These are phyloP conservation scores for Etheostoma nigrum DNA, from an alignment of 2,797 vertebrate species.

Conservation along the genomic window DNA sequence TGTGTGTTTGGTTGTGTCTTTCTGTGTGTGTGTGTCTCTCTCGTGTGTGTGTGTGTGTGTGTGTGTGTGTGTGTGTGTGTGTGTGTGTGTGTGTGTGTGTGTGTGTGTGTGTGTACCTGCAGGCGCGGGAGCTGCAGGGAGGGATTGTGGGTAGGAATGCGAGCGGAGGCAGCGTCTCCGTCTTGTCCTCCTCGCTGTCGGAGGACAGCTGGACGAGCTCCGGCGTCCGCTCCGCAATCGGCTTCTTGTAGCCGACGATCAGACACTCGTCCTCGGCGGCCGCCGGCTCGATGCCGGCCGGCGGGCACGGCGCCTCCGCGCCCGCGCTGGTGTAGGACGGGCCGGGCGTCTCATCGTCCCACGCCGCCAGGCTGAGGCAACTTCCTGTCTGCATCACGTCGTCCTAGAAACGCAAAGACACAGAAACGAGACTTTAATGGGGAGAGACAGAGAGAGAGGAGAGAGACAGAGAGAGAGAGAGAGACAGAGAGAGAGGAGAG, in stretches of 20 bases:
- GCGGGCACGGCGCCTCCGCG: conserved; percentile 80
- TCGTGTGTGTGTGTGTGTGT: too few species aligned
- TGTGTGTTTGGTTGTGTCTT: too few species aligned
- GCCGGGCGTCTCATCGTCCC: conserved; percentile 94
- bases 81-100: too few species aligned
- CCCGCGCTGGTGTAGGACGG: conserved; percentile 90
- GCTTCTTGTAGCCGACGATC: conserved; percentile 93
- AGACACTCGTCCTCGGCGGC: conserved; percentile 84
- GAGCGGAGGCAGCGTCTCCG: conserved; percentile 39
- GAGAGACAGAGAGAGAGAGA: too few species aligned
- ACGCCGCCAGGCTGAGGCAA: conserved; percentile 81
- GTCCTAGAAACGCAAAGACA: conserved; percentile 10
- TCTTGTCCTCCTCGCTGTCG: conserved; percentile 85
- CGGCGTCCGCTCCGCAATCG: conserved; percentile 92
- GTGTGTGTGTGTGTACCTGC: background rate
- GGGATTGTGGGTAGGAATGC: conserved; percentile 63
- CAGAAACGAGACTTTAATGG: too few species aligned
- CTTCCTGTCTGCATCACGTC: conserved; percentile 53
- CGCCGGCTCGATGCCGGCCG: conserved; percentile 59
- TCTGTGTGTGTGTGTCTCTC: too few species aligned
- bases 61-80: too few species aligned
- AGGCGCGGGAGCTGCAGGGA: conserved; percentile 55
- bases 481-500: too few species aligned
- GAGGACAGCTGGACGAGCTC: conserved; percentile 94
- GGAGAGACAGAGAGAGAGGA: too few species aligned